Evolutionary conservation across 2,888 invertebrate species (phyloP).

Genomic region (Diaperis boleti): DNA sequence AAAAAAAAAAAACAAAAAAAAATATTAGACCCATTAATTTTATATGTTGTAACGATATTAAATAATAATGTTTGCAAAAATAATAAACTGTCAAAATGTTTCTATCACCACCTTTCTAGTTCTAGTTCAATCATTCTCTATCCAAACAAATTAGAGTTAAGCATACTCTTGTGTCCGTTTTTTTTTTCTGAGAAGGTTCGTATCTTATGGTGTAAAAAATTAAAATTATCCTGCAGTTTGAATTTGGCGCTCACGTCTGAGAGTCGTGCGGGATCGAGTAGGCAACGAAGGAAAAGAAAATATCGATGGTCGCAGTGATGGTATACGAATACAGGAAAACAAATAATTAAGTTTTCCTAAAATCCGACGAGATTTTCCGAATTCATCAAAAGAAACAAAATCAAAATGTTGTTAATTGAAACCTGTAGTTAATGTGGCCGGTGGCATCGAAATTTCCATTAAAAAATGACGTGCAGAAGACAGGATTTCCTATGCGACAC

Average conservation of each 20-base stretch:
- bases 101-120: too few relatives aligned
- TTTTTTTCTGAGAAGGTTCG: too few relatives aligned
- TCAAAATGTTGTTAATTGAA: slow-evolving; percentile 45
- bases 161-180: too few relatives aligned
- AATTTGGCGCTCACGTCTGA: slow-evolving; percentile 10
- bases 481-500: slow-evolving; percentile 48
- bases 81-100: too few relatives aligned
- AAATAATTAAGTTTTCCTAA: slow-evolving; percentile 45
- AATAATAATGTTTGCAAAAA: too few relatives aligned
- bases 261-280: slow-evolving; percentile 22
- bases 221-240: too few relatives aligned
- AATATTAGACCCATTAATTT: too few relatives aligned
- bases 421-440: slow-evolving; percentile 45
- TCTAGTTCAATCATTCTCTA: too few relatives aligned
- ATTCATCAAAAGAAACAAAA: slow-evolving; percentile 23
- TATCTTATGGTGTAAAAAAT: too few relatives aligned
- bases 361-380: slow-evolving; percentile 27
- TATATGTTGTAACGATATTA: too few relatives aligned
- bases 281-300: slow-evolving; percentile 38
- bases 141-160: too few relatives aligned
- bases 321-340: slow-evolving; percentile 48
- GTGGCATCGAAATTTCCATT: slow-evolving; percentile 42
- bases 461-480: slow-evolving; percentile 53
- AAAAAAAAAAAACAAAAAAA: too few relatives aligned
- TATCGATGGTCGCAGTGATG: slow-evolving; percentile 49